Evolutionary conservation across 64 coral and sea anemone genomes (phyloP), one percentile per base, ranked within the genome.

Genomic region (Exaiptasia diaphana): DNA sequence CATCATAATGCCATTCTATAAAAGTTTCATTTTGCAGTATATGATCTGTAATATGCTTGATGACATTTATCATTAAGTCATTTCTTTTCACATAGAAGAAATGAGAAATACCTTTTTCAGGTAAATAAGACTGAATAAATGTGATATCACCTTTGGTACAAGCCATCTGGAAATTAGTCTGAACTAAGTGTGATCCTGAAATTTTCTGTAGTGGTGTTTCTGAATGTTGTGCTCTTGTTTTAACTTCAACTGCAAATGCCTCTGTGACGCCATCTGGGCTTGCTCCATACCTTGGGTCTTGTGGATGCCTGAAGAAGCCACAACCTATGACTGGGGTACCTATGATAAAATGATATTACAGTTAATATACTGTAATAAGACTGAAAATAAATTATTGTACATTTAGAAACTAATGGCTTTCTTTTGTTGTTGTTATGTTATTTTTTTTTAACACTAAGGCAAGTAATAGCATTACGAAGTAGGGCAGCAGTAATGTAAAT

Each of bases 251-350:
- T n/a, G 44, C 26, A 37, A 79, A 80, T 14, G 71, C 0, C 8
- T 76, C 28, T 13, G 13, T 0, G 35, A 83, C 67, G 17, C 77
- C 87, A 90, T 76, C 78, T 20, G 70, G 78, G 55, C 87, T 82
- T 38, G 87, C 87, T 38, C 87, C 70, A 82, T 90, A 82, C 4
- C 20, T 37, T 17, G 13, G 0, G 21, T 90, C 77, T 54, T 21
- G 0, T 26, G 71, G 70, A 69, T 83, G 87, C 32, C 36, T 83
- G 38, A 90, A 90, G 23, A 83, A 77, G 0, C 87, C 79, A 90
- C 87, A 76, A 13, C 40, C 59, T 35, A 35, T 46, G 6, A 77
- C 79, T 72, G 75, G 35, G 31, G 27, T 28, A 62, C 72, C 81
- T 83, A 15, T 24, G 26, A 22, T n/a, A n/a, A n/a, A n/a, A n/a